Percentiles rank a stretch among this genome's conserved stretches.
Evolutionary conservation across 2,888 invertebrate species (phyloP).

Genomic region (Acronicta aceris): DNA sequence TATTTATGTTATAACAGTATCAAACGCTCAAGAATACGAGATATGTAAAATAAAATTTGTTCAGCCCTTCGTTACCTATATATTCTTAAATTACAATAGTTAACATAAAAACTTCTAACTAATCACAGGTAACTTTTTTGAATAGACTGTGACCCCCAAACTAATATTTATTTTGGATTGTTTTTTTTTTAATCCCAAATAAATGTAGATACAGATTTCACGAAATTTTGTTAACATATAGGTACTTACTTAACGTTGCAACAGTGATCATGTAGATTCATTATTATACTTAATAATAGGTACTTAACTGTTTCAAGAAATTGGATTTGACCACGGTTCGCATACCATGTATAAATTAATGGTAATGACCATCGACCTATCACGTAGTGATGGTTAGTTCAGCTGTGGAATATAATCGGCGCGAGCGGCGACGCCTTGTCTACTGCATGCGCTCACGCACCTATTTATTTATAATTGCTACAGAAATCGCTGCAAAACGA

Average conservation of each 20-base stretch:
- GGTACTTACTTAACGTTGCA: background rate
- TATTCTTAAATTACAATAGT: too few relatives aligned
- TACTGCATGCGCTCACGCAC: constrained; percentile 25
- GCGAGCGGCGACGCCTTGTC: constrained; percentile 41
- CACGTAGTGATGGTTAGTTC: constrained; percentile 59
- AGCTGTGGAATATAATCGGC: constrained; percentile 33
- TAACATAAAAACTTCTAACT: too few relatives aligned
- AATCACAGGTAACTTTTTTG: too few relatives aligned
- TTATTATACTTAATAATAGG: constrained; percentile 33
- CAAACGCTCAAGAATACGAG: background rate
- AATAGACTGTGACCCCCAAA: too few relatives aligned
- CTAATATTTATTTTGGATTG: too few relatives aligned
- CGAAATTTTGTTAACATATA: too few relatives aligned
- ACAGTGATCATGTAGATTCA: constrained; percentile 18
- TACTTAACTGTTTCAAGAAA: constrained; percentile 14
- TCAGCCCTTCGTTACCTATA: too few relatives aligned
- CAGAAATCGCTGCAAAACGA: constrained; percentile 29
- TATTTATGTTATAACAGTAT: background rate
- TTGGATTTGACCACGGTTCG: constrained; percentile 15
- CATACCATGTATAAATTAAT: constrained; percentile 9
- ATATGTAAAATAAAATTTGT: too few relatives aligned
- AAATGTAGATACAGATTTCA: too few relatives aligned
- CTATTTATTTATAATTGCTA: constrained; percentile 27
- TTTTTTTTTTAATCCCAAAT: too few relatives aligned
- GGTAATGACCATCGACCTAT: constrained; percentile 65